phyloP scores from a whole-genome alignment of 1,140 invertebrate species.

The Papilio dardanus region DNA sequence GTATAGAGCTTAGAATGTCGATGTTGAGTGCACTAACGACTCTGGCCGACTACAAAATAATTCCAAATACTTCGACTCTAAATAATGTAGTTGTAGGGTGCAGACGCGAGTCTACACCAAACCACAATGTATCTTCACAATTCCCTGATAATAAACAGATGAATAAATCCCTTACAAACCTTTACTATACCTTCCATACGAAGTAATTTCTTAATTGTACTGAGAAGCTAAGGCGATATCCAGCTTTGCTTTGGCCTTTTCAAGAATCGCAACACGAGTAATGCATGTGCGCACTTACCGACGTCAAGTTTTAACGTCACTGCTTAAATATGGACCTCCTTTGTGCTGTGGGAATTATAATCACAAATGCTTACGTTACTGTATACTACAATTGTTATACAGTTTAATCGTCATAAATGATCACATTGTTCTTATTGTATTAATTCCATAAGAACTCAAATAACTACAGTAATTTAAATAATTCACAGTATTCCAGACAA shows the following conservation, averaged over 20 bases:
- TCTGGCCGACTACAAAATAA: not conserved
- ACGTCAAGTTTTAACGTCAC: slow-evolving; percentile 24
- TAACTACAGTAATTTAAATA: not conserved
- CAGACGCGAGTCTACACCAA: not conserved
- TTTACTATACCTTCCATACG: no score
- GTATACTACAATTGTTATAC: not conserved
- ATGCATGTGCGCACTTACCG: not conserved
- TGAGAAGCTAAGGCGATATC: not conserved
- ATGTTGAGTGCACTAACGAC: not conserved
- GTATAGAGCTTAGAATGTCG: no score
- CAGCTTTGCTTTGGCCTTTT: not conserved
- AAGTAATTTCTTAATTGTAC: no score
- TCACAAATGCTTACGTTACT: not conserved
- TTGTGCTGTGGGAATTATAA: slow-evolving; percentile 4
- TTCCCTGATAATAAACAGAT: not conserved
- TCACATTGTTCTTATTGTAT: not conserved
- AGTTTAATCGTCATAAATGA: not conserved
- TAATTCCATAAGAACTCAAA: not conserved
- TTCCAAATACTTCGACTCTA: not conserved
- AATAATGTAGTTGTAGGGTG: not conserved
- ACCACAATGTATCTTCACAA: not conserved
- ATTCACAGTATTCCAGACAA: not conserved
- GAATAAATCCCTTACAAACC: not conserved
- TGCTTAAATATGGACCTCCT: slow-evolving; percentile 26
- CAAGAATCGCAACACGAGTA: not conserved